Base-by-base conservation (phyloP, 2,113 vertebrate species). In the Bombycilla garrulus region DNA sequence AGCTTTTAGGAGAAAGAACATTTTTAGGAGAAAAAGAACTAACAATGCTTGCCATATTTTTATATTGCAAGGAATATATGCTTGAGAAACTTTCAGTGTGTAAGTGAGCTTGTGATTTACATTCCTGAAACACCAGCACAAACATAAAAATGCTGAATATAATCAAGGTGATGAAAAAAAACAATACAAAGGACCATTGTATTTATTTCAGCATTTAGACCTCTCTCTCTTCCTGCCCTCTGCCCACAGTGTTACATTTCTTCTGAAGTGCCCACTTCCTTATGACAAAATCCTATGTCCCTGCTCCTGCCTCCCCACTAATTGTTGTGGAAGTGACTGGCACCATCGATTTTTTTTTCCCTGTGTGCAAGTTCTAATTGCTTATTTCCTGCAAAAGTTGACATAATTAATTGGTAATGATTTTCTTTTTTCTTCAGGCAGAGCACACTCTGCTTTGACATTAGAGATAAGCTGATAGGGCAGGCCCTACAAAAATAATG, bases 311-410 rank as follows among this genome's bases (percentile, higher is more conserved):
- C 78, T 79, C 82, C 71, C 48, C 70, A 17, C 61, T 94, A 95
- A 82, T 73, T 88, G 31, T 42, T 87, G 28, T 87, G 81, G 89
- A 95, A 85, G 78, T 81, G 80, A 79, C 64, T 45, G 40, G 42
- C 71, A 33, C 5, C 58, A 94, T 92, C 5, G 92, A 94, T 20
- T 60, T 70, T 83, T 72, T 71, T 48, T 44, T 0, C 67, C 57
- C 66, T 38, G 24, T 56, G 79, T 72, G 20, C 35, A 64, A 66
- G 23, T 88, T 88, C 73, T 97, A 96, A 96, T 92, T 97, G 86
- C 82, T 95, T 92, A 84, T 96, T 97, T 97, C 96, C 95, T 97
- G 74, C 38, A 84, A 35, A 71, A 93, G 71, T 70, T 97, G 93
- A 67, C 85, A 67, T 71, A 95, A 97, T 94, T 95, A 87, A 90